These are phyloP conservation scores for Machimus rusticus DNA, from an alignment of 2,888 invertebrate genomes.

Conservation along the genomic window DNA sequence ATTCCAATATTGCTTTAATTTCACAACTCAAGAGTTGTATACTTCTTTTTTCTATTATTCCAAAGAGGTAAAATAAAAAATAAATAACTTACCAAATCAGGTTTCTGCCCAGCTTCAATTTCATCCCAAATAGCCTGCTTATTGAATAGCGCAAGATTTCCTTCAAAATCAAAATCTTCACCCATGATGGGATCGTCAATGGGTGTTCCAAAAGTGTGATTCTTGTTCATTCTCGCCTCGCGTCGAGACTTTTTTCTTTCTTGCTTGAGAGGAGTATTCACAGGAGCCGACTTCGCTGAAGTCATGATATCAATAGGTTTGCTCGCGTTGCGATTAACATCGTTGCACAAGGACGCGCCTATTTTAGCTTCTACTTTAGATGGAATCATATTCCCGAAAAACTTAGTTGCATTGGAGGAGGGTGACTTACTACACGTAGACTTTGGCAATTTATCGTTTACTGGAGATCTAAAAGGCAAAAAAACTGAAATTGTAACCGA, in stretches of 20 bases:
- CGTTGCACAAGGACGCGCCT: slow-evolving; percentile 49
- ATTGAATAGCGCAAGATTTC: slow-evolving; percentile 90
- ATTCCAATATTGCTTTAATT: too few species aligned
- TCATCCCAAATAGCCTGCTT: slow-evolving; percentile 83
- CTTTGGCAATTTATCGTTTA: slow-evolving; percentile 25
- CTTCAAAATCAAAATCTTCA: slow-evolving; percentile 93
- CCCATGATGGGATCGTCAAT: slow-evolving; percentile 60
- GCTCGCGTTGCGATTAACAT: slow-evolving; percentile 49
- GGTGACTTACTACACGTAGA: slow-evolving; percentile 45
- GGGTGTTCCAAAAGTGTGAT: slow-evolving; percentile 59
- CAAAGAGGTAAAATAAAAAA: not conserved
- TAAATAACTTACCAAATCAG: slow-evolving; percentile 65
- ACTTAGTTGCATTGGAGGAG: slow-evolving; percentile 56
- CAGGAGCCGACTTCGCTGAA: slow-evolving; percentile 49
- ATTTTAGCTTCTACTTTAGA: slow-evolving; percentile 60
- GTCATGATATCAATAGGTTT: slow-evolving; percentile 58
- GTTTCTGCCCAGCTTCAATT: slow-evolving; percentile 70
- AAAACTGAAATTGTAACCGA: not conserved
- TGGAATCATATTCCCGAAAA: slow-evolving; percentile 62
- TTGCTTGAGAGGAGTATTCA: slow-evolving; percentile 49
- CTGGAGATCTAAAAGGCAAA: slow-evolving; percentile 26
- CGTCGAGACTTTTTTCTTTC: slow-evolving; percentile 55
- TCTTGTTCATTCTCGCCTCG: slow-evolving; percentile 56
- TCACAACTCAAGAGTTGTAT: too few species aligned
- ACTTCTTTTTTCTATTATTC: too few species aligned